Percentiles rank a stretch among this genome's conserved stretches.
Evolutionary conservation across 2,888 invertebrate species (phyloP).

Genomic region (Himalopsyche japonica): DNA sequence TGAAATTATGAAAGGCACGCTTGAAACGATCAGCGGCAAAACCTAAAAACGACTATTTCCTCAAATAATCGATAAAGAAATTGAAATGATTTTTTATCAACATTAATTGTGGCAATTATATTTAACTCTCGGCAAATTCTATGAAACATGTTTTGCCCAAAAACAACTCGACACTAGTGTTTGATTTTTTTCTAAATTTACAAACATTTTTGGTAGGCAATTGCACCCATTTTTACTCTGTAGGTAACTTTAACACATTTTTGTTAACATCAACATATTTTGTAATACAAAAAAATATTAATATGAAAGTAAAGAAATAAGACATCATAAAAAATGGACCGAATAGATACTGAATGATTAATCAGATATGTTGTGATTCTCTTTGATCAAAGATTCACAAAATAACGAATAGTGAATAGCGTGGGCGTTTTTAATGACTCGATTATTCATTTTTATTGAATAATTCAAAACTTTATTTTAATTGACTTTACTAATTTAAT

Average conservation of each 20-base stretch:
- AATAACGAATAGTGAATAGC: neutral
- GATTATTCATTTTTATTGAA: neutral
- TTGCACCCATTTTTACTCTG: no score
- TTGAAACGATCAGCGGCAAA: neutral
- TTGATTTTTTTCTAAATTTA: no score
- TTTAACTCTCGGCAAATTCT: neutral
- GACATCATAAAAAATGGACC: no score
- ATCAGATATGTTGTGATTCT: no score
- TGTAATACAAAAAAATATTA: no score
- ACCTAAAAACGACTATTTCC: neutral
- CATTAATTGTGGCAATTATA: neutral
- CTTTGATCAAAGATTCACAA: neutral
- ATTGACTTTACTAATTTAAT: neutral
- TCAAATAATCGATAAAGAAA: neutral
- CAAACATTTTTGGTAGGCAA: no score
- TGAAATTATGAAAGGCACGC: constrained; percentile 26
- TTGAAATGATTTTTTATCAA: neutral
- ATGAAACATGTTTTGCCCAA: no score
- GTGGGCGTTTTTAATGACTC: neutral
- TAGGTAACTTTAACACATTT: no score
- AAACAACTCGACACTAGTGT: no score
- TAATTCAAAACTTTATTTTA: neutral
- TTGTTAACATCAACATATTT: no score
- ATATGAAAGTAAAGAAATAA: no score
- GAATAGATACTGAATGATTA: no score